These are phyloP conservation scores for Papilio gigon DNA, from an alignment of 2,888 invertebrate genomes.

Conservation along the genomic window DNA sequence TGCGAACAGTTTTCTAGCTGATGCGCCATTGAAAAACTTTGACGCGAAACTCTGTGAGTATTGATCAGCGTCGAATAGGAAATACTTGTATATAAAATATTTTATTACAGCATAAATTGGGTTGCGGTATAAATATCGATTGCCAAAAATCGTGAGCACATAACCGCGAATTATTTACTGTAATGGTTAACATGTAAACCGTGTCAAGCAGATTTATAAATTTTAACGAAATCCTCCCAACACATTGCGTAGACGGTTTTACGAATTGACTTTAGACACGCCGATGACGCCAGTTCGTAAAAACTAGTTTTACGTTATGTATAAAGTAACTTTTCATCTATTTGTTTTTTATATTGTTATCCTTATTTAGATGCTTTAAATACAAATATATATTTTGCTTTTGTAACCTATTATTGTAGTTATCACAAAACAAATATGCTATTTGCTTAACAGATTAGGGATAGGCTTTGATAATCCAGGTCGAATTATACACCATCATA, in stretches of 20 bases:
- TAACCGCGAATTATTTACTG: slow-evolving; percentile 26
- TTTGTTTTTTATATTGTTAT: not conserved
- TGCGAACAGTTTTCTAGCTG: not conserved
- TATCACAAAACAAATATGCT: too few species aligned
- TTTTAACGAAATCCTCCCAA: slow-evolving; percentile 21
- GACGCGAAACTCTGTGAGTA: not conserved
- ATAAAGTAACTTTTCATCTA: not conserved
- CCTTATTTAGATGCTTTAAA: not conserved
- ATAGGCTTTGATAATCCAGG: too few species aligned
- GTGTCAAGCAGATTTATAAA: slow-evolving; percentile 30
- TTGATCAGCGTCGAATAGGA: not conserved
- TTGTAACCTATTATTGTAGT: not conserved
- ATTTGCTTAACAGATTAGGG: too few species aligned
- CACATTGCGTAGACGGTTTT: slow-evolving; percentile 12
- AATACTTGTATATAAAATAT: slow-evolving; percentile 26
- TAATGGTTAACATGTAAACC: slow-evolving; percentile 26
- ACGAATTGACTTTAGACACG: slow-evolving; percentile 14
- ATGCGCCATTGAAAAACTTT: slow-evolving; percentile 14
- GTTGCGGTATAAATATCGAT: slow-evolving; percentile 33
- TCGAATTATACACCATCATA: too few species aligned
- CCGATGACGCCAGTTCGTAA: slow-evolving; percentile 11
- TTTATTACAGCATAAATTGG: slow-evolving; percentile 29
- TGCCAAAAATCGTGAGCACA: slow-evolving; percentile 22
- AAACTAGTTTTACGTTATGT: slow-evolving; percentile 6
- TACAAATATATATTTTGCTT: not conserved